Percentiles rank a stretch among this genome's conserved stretches.
These are phyloP conservation scores for Erynnis tages DNA, from an alignment of 2,888 invertebrate genomes.

Conservation along the genomic window DNA sequence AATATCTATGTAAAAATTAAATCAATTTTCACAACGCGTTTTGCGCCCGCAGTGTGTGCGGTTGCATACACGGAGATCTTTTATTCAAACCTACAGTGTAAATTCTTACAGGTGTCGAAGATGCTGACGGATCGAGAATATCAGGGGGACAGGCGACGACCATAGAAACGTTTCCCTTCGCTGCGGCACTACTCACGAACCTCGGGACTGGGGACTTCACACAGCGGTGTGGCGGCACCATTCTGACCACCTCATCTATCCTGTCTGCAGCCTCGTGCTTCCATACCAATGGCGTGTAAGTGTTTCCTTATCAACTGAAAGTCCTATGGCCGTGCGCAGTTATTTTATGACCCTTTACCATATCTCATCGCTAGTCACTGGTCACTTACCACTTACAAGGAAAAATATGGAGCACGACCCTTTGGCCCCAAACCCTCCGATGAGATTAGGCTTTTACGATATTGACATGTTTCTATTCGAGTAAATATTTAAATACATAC, in stretches of 20 bases:
- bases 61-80: neutral
- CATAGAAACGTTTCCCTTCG: slow-evolving; percentile 52
- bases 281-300: slow-evolving; percentile 47
- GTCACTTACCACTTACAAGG: too few relatives aligned
- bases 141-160: slow-evolving; percentile 48
- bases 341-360: too few relatives aligned
- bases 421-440: too few relatives aligned
- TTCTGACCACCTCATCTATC: slow-evolving; percentile 50
- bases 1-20: too few relatives aligned
- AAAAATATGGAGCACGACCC: too few relatives aligned
- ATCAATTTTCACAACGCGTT: too few relatives aligned
- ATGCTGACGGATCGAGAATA: slow-evolving; percentile 36
- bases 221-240: slow-evolving; percentile 61
- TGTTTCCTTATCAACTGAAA: slow-evolving; percentile 21
- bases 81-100: neutral
- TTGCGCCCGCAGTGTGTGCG: neutral
- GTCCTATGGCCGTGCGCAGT: too few relatives aligned
- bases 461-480: too few relatives aligned
- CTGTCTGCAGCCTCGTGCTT: slow-evolving; percentile 66
- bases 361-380: too few relatives aligned
- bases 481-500: too few relatives aligned
- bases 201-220: slow-evolving; percentile 40
- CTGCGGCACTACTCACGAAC: slow-evolving; percentile 51
- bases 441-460: too few relatives aligned
- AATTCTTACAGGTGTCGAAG: neutral